Conservation (phyloP, 2,888 invertebrate genomes). For the Xylocampa areola region DNA sequence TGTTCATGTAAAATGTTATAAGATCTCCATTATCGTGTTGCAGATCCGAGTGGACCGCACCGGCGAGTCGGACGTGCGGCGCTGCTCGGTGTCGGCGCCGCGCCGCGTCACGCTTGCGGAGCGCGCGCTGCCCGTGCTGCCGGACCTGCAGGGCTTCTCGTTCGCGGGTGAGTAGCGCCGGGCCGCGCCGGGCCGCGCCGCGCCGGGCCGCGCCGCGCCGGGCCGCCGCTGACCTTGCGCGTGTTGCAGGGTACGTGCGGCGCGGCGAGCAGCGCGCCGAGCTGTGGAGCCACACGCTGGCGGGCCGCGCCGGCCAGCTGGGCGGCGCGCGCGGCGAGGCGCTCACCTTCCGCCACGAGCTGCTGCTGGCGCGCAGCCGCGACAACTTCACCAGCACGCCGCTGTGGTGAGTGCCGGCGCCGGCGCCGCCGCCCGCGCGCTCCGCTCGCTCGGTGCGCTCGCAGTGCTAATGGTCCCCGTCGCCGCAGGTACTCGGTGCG, state of each 20-base stretch:
- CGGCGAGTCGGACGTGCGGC: constrained; percentile 63
- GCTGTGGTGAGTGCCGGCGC: constrained; percentile 66
- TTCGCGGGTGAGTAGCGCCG: constrained; percentile 70
- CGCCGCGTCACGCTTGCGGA: constrained; percentile 58
- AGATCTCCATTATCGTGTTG: not conserved
- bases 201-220: too few relatives aligned
- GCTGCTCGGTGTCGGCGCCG: constrained; percentile 66
- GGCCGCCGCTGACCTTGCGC: constrained; percentile 14
- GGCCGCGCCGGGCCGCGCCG: too few relatives aligned
- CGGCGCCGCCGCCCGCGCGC: not conserved
- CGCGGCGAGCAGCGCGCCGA: constrained; percentile 64
- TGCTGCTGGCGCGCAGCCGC: constrained; percentile 68
- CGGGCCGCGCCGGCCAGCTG: constrained; percentile 67
- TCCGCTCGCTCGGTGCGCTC: not conserved
- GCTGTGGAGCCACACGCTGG: constrained; percentile 68
- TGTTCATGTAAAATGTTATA: not conserved
- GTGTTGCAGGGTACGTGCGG: constrained; percentile 22
- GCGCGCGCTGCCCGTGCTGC: constrained; percentile 73
- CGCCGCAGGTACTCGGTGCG: constrained; percentile 74
- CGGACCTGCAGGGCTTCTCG: constrained; percentile 69
- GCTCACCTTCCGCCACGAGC: constrained; percentile 75
- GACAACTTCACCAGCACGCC: constrained; percentile 68
- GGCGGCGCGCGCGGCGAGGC: constrained; percentile 76
- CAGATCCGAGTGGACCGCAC: constrained; percentile 74
- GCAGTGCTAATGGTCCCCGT: not conserved